A percentile compares a stretch with the other conserved stretches of the same genome.
Conservation (phyloP, 2,797 vertebrate species). For the Crax fasciolata region DNA sequence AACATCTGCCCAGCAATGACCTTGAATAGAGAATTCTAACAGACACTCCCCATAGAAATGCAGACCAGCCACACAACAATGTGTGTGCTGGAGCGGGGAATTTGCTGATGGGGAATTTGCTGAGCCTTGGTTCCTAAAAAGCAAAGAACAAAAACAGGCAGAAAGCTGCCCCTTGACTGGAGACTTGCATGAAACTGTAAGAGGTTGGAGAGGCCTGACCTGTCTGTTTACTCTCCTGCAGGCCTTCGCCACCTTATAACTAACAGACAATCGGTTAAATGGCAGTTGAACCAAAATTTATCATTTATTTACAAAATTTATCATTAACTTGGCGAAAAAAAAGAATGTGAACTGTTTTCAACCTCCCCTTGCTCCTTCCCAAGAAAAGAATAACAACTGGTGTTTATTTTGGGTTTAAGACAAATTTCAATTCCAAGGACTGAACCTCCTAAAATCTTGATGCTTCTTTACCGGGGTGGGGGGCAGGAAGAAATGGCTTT, state of each 20-base stretch:
- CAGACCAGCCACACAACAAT: background rate
- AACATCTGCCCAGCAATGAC: background rate
- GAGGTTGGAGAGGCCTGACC: background rate
- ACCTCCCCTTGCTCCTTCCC: background rate
- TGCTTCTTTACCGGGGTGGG: background rate
- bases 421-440: background rate
- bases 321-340: background rate
- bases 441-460: background rate
- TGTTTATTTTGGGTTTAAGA: background rate
- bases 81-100: background rate
- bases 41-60: background rate
- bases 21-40: background rate
- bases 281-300: background rate
- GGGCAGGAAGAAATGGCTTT: background rate
- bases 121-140: background rate
- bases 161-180: background rate
- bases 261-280: background rate
- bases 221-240: background rate
- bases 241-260: background rate
- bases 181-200: background rate
- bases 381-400: background rate
- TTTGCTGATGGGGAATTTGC: background rate
- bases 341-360: accelerated
- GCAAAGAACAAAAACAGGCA: background rate
- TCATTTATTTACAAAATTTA: background rate